Percentiles rank a stretch among this genome's conserved stretches.
These are phyloP conservation scores for Myotis yumanensis DNA, from an alignment of 2,113 vertebrate species.

Conservation along the genomic window DNA sequence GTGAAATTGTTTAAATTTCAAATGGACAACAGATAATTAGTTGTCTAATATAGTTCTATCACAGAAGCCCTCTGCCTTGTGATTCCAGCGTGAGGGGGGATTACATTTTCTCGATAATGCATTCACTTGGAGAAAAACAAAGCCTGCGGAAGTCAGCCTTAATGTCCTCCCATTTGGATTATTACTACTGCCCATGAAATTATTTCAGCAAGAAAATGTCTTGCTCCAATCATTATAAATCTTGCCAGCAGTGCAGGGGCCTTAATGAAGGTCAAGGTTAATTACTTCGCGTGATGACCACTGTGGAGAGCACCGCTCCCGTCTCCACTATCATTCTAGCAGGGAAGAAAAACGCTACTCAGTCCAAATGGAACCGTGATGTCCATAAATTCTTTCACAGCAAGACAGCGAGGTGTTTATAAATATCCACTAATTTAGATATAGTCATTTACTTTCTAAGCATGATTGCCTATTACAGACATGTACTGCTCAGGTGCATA, in stretches of 20 bases:
- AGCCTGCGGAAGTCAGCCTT: not conserved
- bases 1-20: slow-evolving; percentile 61
- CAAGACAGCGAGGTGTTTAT: not conserved
- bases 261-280: slow-evolving; percentile 49
- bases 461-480: too few relatives aligned
- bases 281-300: not conserved
- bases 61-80: not conserved
- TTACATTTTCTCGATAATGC: slow-evolving; percentile 25
- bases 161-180: not conserved
- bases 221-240: not conserved
- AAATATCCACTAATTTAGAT: not conserved
- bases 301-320: not conserved
- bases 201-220: not conserved
- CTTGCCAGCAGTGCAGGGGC: not conserved
- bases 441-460: not conserved
- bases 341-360: too few relatives aligned
- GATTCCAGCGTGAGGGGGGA: slow-evolving; percentile 21
- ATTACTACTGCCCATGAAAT: not conserved
- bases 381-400: not conserved
- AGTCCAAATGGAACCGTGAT: not conserved
- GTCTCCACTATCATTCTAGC: not conserved
- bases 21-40: slow-evolving; percentile 48
- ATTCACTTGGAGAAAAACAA: slow-evolving; percentile 39
- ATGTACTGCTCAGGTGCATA: accelerated
- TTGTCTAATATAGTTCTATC: slow-evolving; percentile 25